Evolutionary conservation across 2,888 invertebrate species (phyloP).

Genomic region (Himalopsyche japonica): DNA sequence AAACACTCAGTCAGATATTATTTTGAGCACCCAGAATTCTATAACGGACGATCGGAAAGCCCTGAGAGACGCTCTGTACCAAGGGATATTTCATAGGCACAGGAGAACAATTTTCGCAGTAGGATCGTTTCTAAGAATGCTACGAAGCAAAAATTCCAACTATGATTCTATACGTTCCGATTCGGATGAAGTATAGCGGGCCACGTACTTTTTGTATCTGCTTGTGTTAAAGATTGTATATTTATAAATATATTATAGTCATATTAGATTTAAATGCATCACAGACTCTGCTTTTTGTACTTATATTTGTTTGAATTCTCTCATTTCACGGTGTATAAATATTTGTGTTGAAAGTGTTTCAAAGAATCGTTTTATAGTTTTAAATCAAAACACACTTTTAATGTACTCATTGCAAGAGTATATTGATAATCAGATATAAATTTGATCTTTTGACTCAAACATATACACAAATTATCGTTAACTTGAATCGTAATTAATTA

Average conservation of each 20-base stretch:
- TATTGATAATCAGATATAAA: too few relatives aligned
- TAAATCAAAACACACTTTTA: too few relatives aligned
- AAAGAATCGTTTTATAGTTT: too few relatives aligned
- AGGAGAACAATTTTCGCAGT: conserved; percentile 75
- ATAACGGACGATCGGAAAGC: conserved; percentile 68
- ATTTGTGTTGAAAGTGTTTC: too few relatives aligned
- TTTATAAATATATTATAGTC: not conserved
- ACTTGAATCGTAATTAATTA: not conserved
- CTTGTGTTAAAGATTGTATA: not conserved
- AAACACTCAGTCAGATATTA: conserved; percentile 63
- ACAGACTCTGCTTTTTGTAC: not conserved
- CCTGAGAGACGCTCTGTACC: conserved; percentile 72
- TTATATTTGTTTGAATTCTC: not conserved
- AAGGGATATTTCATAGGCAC: conserved; percentile 78
- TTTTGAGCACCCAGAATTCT: conserved; percentile 55
- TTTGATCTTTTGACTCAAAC: not conserved
- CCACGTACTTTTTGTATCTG: not conserved
- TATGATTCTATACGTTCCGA: conserved; percentile 73
- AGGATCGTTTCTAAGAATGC: conserved; percentile 74
- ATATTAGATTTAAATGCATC: not conserved
- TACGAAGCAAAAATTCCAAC: conserved; percentile 74
- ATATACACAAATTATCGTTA: not conserved
- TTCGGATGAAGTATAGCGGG: conserved; percentile 59
- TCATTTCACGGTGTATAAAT: not conserved
- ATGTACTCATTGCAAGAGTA: too few relatives aligned